Conservation (phyloP, 2,113 vertebrate genomes). For the Micronycteris hirsuta region DNA sequence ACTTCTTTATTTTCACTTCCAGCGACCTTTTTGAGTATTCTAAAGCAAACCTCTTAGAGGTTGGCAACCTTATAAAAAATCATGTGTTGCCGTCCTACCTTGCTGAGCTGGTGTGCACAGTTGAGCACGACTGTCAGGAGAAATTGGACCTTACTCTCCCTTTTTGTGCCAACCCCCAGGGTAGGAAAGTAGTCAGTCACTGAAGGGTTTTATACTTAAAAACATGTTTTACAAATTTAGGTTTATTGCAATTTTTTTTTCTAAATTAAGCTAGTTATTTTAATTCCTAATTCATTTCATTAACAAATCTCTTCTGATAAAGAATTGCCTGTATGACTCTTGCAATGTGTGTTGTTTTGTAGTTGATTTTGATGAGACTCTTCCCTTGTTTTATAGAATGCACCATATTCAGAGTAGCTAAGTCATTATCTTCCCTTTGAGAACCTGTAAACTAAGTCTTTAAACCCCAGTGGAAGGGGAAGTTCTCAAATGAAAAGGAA, state of each 20-base stretch:
- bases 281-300: neutral
- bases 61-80: neutral
- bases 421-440: neutral
- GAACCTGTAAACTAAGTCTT: neutral
- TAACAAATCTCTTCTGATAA: neutral
- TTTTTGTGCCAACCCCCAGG: neutral
- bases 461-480: neutral
- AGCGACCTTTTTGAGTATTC: neutral
- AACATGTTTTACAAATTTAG: neutral
- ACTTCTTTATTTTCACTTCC: neutral
- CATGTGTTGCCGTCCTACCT: neutral
- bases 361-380: neutral
- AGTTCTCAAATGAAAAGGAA: neutral
- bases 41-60: neutral
- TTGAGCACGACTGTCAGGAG: neutral
- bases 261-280: neutral
- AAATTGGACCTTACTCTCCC: neutral
- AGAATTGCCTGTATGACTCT: neutral
- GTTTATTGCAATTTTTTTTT: neutral
- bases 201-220: slow-evolving; percentile 5
- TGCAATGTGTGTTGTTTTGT: neutral
- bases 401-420: neutral
- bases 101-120: neutral
- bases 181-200: neutral
- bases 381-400: neutral